A percentile compares a stretch with the other conserved stretches of the same genome.
These are phyloP conservation scores for Mormyrus lacerda DNA, from an alignment of 2,113 vertebrate species.

Conservation along the genomic window DNA sequence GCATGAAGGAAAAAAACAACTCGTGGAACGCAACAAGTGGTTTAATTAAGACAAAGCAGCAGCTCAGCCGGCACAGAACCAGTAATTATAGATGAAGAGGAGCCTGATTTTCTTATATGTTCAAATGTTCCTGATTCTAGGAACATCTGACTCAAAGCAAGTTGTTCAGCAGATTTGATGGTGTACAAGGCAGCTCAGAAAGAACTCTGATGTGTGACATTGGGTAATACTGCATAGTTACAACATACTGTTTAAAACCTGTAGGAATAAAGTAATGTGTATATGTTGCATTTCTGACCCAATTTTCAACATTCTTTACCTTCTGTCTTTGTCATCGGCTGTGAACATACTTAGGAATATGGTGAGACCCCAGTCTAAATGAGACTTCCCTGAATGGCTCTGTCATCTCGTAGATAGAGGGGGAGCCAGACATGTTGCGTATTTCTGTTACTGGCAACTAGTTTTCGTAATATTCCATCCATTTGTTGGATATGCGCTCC, in stretches of 20 bases:
- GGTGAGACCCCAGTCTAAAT: neutral
- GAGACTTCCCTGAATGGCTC: neutral
- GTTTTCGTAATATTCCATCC: neutral
- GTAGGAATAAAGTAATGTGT: neutral
- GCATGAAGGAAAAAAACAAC: neutral
- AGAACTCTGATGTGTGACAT: neutral
- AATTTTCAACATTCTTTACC: neutral
- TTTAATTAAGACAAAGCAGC: neutral
- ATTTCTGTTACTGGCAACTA: neutral
- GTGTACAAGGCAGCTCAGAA: neutral
- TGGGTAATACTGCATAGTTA: neutral
- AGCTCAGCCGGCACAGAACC: neutral
- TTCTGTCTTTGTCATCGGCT: neutral
- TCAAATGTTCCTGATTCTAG: neutral
- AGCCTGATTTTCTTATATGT: neutral
- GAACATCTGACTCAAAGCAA: neutral
- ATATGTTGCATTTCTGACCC: neutral
- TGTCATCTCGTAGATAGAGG: neutral
- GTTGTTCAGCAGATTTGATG: neutral
- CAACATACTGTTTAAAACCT: neutral
- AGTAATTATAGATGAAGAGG: neutral
- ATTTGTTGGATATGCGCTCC: slow-evolving; percentile 32
- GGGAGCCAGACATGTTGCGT: no score
- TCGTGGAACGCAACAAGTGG: neutral
- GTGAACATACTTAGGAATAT: neutral